A percentile compares a stretch with the other conserved stretches of the same genome.
Conservation (phyloP, 2,888 invertebrate genomes). For the Cecidostiba fungosa region DNA sequence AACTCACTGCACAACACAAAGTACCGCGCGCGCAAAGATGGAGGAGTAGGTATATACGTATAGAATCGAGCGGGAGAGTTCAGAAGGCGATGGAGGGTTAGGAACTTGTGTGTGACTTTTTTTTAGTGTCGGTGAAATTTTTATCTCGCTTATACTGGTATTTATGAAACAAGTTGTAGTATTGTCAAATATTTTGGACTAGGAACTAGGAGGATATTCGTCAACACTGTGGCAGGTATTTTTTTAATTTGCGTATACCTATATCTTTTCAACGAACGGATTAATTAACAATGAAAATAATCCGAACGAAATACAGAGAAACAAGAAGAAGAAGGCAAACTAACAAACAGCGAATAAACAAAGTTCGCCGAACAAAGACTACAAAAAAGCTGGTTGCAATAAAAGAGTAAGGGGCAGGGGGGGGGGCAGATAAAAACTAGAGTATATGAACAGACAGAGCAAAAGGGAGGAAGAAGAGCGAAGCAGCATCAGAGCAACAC, state of each 20-base stretch:
- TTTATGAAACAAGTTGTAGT: too few species aligned
- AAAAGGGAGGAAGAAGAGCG: slow-evolving; percentile 8
- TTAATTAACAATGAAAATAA: background rate
- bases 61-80: background rate
- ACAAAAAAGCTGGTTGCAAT: background rate
- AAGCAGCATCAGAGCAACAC: background rate
- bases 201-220: too few species aligned
- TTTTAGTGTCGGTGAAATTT: too few species aligned
- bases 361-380: background rate
- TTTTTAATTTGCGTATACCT: too few species aligned
- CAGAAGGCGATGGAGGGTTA: background rate
- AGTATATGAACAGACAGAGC: slow-evolving; percentile 11
- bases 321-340: background rate
- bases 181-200: too few species aligned
- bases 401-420: background rate
- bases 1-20: background rate
- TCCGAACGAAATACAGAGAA: background rate
- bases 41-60: background rate
- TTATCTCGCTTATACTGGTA: too few species aligned
- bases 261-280: too few species aligned
- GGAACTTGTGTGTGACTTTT: too few species aligned
- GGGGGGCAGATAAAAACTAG: slow-evolving; percentile 3
- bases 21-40: background rate
- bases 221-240: too few species aligned
- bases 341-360: background rate